Evolutionary conservation across 2,797 vertebrate species (phyloP).

Genomic region (Thunnus albacares): DNA sequence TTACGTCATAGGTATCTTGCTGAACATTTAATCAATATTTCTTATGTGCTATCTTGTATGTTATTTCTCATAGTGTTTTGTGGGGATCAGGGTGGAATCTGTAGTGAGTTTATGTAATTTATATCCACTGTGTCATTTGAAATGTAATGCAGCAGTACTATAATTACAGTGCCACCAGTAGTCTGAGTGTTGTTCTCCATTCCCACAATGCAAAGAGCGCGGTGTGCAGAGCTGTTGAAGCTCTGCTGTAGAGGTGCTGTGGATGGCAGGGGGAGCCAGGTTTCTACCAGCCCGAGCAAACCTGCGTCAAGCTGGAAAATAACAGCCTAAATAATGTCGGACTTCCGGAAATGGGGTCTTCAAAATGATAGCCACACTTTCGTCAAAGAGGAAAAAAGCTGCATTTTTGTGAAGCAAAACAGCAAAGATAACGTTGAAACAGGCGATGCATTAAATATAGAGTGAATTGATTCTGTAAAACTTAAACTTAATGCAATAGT

Average conservation of each 20-base stretch:
- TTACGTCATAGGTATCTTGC: not conserved
- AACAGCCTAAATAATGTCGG: not conserved
- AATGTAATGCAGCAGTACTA: not conserved
- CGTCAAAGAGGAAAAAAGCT: no score
- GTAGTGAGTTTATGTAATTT: not conserved
- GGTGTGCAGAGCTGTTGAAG: constrained; percentile 19
- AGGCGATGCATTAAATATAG: not conserved
- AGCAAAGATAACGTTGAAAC: no score
- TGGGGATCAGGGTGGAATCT: not conserved
- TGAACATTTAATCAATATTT: not conserved
- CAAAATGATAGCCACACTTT: constrained; percentile 54
- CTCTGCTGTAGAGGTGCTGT: constrained; percentile 67
- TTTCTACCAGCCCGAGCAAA: constrained; percentile 55
- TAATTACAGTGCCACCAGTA: not conserved
- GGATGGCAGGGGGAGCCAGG: constrained; percentile 78
- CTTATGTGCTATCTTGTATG: not conserved
- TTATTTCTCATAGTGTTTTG: not conserved
- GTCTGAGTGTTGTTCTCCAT: constrained; percentile 54
- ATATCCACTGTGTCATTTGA: not conserved
- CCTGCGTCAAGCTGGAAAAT: constrained; percentile 34
- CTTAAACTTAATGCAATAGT: no score
- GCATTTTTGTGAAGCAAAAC: no score
- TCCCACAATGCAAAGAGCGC: constrained; percentile 77
- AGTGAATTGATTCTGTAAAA: not conserved
- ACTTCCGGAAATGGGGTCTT: not conserved